Evolutionary conservation across 2,797 vertebrate species (phyloP), one percentile per base, ranked within the genome.

Genomic region (Macropodus opercularis): DNA sequence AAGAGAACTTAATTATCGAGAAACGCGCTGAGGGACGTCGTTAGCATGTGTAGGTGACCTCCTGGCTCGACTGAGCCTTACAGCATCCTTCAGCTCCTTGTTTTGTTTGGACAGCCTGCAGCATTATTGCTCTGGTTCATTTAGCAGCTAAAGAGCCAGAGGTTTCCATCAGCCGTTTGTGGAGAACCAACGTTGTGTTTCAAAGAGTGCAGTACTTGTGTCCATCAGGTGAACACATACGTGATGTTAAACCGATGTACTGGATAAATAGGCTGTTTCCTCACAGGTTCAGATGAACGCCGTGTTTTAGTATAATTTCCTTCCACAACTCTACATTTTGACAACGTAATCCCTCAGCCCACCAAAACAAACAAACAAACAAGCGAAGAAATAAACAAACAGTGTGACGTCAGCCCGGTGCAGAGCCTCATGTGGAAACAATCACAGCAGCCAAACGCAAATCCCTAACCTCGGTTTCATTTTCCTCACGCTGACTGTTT

Each of bases 331-430:
- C 17, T 22, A 23, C 23, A 14, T 55, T n/a, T 17, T 1, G 29
- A 43, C 1, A 15, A 31, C 46, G 21, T 63, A 26, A 58, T 17
- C 24, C 14, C 13, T n/a, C n/a, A n/a, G n/a, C n/a, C 19, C 19
- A 35, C 11, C 38, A 55, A 23, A 51, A 36, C 13, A 48, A 59
- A 27, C 54, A 42, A 27, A 27, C 35, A 60, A 61, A 39, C 54
- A 42, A 27, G 24, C 35, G 57, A 61, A 39, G 53, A 12, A 18
- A n/a, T n/a, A n/a, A 18, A 15, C 14, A 14, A 14, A 26, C 26
- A 46, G 38, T 77, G 60, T 90, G 83, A 91, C 85, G 85, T 88
- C 88, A 90, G 59, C 29, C 23, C 68, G 63, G 83, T 87, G 88
- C 85, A 82, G 83, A 54, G 73, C 68, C 66, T 64, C 62, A 59